Percentiles rank a stretch among this genome's conserved stretches.
These are phyloP conservation scores for Euleptes europaea DNA, from an alignment of 2,113 vertebrate genomes.

Conservation along the genomic window DNA sequence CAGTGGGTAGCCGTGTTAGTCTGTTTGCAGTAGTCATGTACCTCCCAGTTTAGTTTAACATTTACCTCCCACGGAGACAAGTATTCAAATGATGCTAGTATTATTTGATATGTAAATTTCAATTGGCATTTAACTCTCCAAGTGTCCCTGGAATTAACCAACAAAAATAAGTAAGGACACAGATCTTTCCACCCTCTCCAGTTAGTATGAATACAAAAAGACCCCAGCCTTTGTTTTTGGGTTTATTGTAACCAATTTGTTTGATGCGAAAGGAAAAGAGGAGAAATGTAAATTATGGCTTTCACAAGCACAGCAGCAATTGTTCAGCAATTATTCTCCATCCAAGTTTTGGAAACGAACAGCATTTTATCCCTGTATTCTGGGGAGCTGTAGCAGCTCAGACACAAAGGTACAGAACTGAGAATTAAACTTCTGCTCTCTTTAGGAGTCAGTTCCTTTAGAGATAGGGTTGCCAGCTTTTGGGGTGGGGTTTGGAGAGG, in stretches of 20 bases:
- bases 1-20: too few relatives aligned
- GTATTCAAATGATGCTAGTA: neutral
- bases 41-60: too few relatives aligned
- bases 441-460: neutral
- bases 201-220: neutral
- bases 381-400: neutral
- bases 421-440: neutral
- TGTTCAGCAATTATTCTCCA: neutral
- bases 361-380: neutral
- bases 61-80: neutral
- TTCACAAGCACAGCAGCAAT: neutral
- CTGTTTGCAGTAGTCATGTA: too few relatives aligned
- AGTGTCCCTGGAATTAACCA: neutral
- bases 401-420: neutral
- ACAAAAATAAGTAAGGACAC: neutral
- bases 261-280: neutral
- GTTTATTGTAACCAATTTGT: neutral
- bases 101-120: neutral
- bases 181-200: neutral
- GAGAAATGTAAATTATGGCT: conserved; percentile 4
- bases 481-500: too few relatives aligned
- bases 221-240: neutral
- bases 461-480: too few relatives aligned
- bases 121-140: neutral
- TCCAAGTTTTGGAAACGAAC: neutral